phyloP scores from a whole-genome alignment of 2,888 invertebrate genomes.

The Napeogenes sylphis region DNA sequence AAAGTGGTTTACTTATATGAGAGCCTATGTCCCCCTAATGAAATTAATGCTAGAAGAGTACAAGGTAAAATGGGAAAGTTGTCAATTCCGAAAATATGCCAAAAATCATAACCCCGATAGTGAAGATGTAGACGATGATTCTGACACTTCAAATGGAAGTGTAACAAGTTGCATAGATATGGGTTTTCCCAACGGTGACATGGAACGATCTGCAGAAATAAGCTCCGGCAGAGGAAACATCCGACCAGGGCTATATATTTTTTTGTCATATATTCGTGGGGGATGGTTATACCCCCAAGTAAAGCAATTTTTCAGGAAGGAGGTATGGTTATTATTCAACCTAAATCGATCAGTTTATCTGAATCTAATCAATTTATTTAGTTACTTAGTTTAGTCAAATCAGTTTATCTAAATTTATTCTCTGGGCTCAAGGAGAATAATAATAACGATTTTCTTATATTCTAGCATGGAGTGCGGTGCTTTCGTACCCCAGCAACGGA shows the following conservation, averaged over 20 bases:
- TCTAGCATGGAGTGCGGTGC: neutral
- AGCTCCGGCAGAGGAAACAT: slow-evolving; percentile 1
- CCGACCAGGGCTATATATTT: neutral
- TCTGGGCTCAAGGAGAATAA: too few relatives aligned
- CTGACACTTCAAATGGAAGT: slow-evolving; percentile 2
- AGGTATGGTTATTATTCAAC: neutral
- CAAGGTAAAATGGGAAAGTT: slow-evolving; percentile 4
- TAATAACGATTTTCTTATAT: neutral
- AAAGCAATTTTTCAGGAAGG: slow-evolving; percentile 5
- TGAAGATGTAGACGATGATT: neutral
- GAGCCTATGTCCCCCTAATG: neutral
- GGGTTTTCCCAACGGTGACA: slow-evolving; percentile 2
- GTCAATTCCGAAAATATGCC: slow-evolving; percentile 3
- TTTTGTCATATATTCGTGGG: slow-evolving; percentile 8
- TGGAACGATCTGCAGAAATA: neutral
- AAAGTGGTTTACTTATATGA: neutral
- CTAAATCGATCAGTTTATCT: too few relatives aligned
- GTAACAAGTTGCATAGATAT: neutral
- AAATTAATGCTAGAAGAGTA: slow-evolving; percentile 1
- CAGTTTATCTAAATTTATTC: too few relatives aligned
- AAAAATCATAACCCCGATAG: neutral
- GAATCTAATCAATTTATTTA: too few relatives aligned
- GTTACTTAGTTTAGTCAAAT: too few relatives aligned
- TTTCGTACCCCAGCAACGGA: neutral
- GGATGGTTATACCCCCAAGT: slow-evolving; percentile 9